phyloP scores from a whole-genome alignment of 1,140 invertebrate species.

The Cotesia typhae region DNA sequence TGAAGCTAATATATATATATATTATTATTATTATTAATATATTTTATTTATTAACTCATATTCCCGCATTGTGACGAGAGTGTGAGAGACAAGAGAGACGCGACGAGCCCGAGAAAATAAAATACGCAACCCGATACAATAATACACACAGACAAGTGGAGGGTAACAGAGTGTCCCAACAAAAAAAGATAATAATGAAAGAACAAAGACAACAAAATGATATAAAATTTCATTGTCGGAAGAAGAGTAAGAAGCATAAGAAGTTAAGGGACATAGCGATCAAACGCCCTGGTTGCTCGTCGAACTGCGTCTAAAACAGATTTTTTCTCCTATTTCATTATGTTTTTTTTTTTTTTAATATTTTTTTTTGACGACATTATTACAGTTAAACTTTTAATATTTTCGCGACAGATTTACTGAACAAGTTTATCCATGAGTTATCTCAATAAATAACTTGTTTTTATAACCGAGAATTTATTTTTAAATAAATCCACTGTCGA shows the following conservation, averaged over 20 bases:
- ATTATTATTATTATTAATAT: background rate
- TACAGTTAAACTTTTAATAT: background rate
- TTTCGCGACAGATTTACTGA: background rate
- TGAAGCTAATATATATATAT: slow-evolving; percentile 31
- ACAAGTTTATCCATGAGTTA: background rate
- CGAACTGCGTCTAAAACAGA: background rate
- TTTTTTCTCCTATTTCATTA: background rate
- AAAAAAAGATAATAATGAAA: background rate
- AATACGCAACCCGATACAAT: slow-evolving; percentile 12
- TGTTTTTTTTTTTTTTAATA: slow-evolving; percentile 5
- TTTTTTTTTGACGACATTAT: background rate
- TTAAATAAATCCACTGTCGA: background rate
- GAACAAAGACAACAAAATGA: background rate
- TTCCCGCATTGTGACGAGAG: background rate
- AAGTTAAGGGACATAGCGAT: background rate
- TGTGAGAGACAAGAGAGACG: background rate
- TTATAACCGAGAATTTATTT: background rate
- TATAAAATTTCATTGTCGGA: slow-evolving; percentile 25
- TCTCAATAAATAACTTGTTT: background rate
- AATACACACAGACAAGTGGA: background rate
- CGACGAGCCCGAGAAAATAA: background rate
- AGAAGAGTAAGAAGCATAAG: background rate
- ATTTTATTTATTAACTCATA: background rate
- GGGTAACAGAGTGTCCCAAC: background rate
- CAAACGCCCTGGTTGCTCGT: background rate